These are phyloP conservation scores for Oxycera nigricornis DNA, from an alignment of 2,888 invertebrate species.

Conservation along the genomic window DNA sequence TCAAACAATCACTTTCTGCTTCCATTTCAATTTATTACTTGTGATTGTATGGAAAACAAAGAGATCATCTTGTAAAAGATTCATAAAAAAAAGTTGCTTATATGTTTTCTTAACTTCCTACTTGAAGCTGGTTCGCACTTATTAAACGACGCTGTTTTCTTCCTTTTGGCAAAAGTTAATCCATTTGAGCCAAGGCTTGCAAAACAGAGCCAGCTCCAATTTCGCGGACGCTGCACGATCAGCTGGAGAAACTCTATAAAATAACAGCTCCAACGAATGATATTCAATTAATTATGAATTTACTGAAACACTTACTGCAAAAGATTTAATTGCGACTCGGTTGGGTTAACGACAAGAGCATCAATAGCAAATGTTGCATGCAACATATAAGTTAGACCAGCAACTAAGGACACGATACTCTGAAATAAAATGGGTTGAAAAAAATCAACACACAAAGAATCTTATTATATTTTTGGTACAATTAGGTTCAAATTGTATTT, in stretches of 20 bases:
- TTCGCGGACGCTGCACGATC: conserved; percentile 22
- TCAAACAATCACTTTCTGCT: too few relatives aligned
- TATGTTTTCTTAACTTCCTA: not conserved
- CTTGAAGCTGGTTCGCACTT: not conserved
- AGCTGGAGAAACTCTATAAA: conserved; percentile 19
- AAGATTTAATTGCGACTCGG: not conserved
- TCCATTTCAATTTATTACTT: too few relatives aligned
- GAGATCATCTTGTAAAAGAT: too few relatives aligned
- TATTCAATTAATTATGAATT: not conserved
- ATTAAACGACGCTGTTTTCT: not conserved
- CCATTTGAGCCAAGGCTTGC: conserved; percentile 4
- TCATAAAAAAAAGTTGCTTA: not conserved
- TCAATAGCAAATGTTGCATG: conserved; percentile 52
- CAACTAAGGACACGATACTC: conserved; percentile 31
- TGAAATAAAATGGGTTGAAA: too few relatives aligned
- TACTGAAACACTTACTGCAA: not conserved
- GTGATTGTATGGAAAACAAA: too few relatives aligned
- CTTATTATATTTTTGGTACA: too few relatives aligned
- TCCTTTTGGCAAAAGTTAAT: not conserved
- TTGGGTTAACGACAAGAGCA: conserved; percentile 36
- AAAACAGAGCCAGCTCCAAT: conserved; percentile 1
- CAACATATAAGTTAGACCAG: conserved; percentile 14
- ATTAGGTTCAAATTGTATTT: too few relatives aligned
- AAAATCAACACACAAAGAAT: too few relatives aligned
- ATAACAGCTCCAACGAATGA: not conserved